Evolutionary conservation across 2,113 vertebrate genomes (phyloP), one percentile per base, ranked within the genome.

Genomic region (Mobula hypostoma): DNA sequence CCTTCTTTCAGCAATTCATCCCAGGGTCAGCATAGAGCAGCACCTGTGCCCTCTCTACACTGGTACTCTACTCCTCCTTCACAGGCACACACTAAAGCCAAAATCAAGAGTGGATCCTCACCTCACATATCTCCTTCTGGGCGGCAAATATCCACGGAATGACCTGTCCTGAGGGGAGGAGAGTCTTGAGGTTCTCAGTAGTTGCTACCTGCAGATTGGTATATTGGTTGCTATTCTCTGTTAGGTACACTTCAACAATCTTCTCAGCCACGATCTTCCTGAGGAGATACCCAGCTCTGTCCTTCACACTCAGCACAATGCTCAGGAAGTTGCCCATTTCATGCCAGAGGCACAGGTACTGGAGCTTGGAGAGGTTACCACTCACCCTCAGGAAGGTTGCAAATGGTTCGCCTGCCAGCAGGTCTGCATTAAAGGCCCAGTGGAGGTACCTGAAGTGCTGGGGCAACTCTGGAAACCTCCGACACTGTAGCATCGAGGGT

Each of bases 71-170:
- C 12, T 61, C 48, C 82, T 56, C 80, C 40, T 11, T 24, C 82
- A 83, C 5, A 58, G 7, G 32, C n/a, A 79, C 77, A 79, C 77
- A 32, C n/a, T 29, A 24, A 21, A 1, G 48, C 19, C 82, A 85
- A 85, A 24, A 8, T 58, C 56, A 6, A 14, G 12, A 19, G 32
- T 7, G 15, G 63, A 68, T 1, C 11, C 91, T 74, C 68, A 96
- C 97, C 96, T 97, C 95, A 94, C 96, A 97, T 94, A 97, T 95
- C 94, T 97, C 97, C 6, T 95, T 94, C 95, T 97, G 96, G 92
- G 95, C 95, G 77, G 91, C 96, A 92, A 96, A 95, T 95, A 98
- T 96, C 96, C 95, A 97, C 9, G 96, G 96, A 56, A 96, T 96
- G 88, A 95, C 94, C 72, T 96, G 95, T n/a, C 96, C 96, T 24